A percentile compares a stretch with the other conserved stretches of the same genome.
Conservation (phyloP, 2,888 invertebrate genomes). For the Tipula lateralis region DNA sequence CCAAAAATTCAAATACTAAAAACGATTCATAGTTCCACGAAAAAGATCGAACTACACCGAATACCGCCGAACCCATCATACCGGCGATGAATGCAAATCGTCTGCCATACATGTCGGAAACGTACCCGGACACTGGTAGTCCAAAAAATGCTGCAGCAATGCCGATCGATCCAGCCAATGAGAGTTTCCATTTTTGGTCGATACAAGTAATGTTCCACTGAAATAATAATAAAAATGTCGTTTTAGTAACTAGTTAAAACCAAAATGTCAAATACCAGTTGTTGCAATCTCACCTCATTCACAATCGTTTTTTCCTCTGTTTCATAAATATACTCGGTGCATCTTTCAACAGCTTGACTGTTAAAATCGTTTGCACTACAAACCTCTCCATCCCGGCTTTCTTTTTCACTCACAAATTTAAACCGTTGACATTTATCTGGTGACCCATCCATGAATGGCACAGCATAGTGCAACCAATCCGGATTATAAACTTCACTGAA, state of each 20-base stretch:
- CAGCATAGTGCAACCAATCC: background rate
- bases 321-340: background rate
- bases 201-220: background rate
- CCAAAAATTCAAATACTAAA: slow-evolving; percentile 20
- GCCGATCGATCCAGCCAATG: background rate
- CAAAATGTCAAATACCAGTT: background rate
- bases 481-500: background rate
- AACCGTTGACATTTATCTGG: background rate
- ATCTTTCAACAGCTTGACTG: background rate
- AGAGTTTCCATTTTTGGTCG: background rate
- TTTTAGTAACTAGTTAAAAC: background rate
- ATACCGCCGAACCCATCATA: background rate
- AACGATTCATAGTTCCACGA: background rate
- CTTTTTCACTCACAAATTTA: background rate
- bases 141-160: background rate
- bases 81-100: background rate
- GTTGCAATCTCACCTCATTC: background rate
- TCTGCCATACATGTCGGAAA: background rate
- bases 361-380: background rate
- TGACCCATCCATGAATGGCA: background rate
- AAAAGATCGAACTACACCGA: background rate
- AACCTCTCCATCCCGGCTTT: background rate
- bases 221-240: no score
- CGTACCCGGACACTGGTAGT: background rate
- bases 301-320: background rate